Evolutionary conservation across 2,888 invertebrate genomes (phyloP), one percentile per base, ranked within the genome.

Genomic region (Panzeria rudis): DNA sequence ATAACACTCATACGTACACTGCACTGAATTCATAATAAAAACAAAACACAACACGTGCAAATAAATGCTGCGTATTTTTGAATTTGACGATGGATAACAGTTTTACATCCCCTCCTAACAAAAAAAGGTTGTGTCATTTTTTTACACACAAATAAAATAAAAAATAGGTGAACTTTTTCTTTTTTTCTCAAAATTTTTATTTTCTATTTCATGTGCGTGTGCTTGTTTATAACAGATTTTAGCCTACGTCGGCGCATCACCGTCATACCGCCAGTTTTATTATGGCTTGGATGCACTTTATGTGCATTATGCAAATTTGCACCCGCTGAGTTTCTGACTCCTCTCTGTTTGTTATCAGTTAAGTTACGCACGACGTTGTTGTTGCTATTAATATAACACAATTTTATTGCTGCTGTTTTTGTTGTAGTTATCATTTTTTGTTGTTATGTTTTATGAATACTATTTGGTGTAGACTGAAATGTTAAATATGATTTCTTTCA

Each of bases 161-260:
- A 88, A 90, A 90, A 88, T 89, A 90, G 91, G 91, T 90, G 89
- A 91, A 90, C 89, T 87, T 89, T 88, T 87, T 81, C 86, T 84
- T 41, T 64, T 25, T 15, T 71, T 44, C 68, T 38, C 38, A 11
- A 38, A 3, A 13, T 38, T 56, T 56, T 47, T 29, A 72, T 82
- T 77, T 81, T 82, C 66, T 73, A 81, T 69, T 73, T 62, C 62
- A 32, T 62, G 41, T 64, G 25, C 69, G 73, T 80, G 38, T 25
- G 54, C 17, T 35, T 72, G 44, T 73, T 56, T 35, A 13, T n/a
- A n/a, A n/a, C 9, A 17, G 8, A 44, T 59, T 84, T 84, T 56
- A 71, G 52, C 78, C 72, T 77, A 84, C 87, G 86, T 83, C 85
- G 84, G 86, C 87, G 86, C 87, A 87, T 73, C 82, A 47, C 41